Evolutionary conservation across 2,797 vertebrate species (phyloP).

Genomic region (Cynopterus sphinx): DNA sequence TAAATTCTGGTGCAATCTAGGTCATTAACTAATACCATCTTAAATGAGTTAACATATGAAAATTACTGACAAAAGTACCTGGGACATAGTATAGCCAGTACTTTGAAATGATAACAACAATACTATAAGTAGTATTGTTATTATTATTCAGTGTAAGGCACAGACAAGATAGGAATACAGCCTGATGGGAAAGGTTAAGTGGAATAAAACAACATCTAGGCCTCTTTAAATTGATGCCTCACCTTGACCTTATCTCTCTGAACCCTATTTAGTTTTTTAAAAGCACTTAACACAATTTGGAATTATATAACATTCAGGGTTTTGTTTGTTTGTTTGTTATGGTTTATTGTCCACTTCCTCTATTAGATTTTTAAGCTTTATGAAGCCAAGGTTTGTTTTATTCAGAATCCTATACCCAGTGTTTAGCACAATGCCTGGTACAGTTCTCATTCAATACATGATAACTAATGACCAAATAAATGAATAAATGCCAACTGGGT

Average conservation of each 20-base stretch:
- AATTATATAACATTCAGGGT: not conserved
- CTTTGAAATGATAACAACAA: not conserved
- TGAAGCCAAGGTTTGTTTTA: conserved; percentile 12
- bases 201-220: not conserved
- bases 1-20: not conserved
- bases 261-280: not conserved
- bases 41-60: not conserved
- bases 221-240: not conserved
- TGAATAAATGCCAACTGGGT: not conserved
- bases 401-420: not conserved
- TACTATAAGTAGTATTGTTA: not conserved
- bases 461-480: not conserved
- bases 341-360: not conserved
- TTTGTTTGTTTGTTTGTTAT: not conserved
- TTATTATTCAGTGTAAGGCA: not conserved
- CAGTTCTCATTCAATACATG: not conserved
- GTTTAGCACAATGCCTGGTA: not conserved
- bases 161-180: not conserved
- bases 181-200: not conserved
- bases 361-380: not conserved
- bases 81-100: not conserved
- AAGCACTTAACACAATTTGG: not conserved
- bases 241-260: not conserved
- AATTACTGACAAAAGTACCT: not conserved
- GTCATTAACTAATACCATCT: not conserved